Conservation (phyloP, 2,797 vertebrate species). For the Lepilemur septentrionalis region DNA sequence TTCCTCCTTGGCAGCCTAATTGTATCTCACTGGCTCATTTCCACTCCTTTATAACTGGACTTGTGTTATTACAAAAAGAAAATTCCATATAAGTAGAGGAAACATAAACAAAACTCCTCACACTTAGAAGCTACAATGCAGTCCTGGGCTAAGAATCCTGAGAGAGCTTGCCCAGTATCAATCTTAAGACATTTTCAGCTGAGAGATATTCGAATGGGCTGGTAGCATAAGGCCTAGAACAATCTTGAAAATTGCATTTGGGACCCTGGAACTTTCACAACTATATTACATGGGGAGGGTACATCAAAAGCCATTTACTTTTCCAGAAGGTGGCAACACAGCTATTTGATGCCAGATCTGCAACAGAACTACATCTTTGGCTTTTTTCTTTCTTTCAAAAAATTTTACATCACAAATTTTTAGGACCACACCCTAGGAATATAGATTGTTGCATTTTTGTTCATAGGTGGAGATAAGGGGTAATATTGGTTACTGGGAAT, state of each 20-base stretch:
- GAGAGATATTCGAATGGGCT: background rate
- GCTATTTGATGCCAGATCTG: background rate
- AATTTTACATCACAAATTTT: background rate
- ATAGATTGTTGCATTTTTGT: background rate
- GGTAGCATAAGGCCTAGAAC: background rate
- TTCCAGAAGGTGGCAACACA: background rate
- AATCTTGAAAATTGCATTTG: constrained; percentile 15
- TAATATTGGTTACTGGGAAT: background rate
- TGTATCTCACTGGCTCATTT: background rate
- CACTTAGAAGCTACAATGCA: background rate
- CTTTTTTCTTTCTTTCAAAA: constrained; percentile 26
- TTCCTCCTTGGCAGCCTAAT: constrained; percentile 20
- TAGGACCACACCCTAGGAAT: background rate
- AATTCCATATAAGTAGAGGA: background rate
- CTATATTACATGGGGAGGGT: background rate
- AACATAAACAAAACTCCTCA: background rate
- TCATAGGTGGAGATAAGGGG: background rate
- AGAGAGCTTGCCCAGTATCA: background rate
- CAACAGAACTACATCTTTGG: background rate
- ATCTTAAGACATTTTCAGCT: background rate
- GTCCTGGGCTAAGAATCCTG: background rate
- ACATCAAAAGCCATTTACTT: background rate
- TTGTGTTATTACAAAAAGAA: constrained; percentile 12
- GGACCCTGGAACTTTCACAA: background rate
- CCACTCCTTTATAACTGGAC: background rate